A percentile compares a stretch with the other conserved stretches of the same genome.
Conservation (phyloP, 2,113 vertebrate genomes). For the Tragelaphus buxtoni region DNA sequence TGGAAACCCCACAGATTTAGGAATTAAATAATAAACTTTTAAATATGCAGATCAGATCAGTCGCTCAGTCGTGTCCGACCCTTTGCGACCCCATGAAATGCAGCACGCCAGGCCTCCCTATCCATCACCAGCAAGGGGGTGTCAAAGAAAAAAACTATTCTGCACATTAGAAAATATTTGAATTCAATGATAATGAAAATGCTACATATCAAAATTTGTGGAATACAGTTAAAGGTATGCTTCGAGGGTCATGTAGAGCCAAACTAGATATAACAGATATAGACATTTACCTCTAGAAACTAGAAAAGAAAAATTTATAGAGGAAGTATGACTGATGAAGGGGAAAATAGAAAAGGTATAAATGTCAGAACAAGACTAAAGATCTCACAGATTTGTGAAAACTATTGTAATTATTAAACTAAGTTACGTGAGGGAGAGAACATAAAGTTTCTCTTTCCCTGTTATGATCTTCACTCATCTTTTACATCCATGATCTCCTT, state of each 20-base stretch:
- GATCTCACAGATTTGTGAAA: background rate
- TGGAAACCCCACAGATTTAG: background rate
- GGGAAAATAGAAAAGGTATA: background rate
- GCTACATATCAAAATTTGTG: background rate
- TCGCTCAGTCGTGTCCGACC: too few species aligned
- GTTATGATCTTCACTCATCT: background rate
- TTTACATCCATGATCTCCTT: background rate
- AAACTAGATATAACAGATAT: background rate
- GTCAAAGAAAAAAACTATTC: background rate
- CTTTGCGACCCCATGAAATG: too few species aligned
- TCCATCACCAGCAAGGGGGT: background rate
- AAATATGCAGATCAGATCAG: background rate
- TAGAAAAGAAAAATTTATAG: background rate
- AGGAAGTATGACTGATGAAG: background rate
- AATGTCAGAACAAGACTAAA: background rate
- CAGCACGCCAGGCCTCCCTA: too few species aligned
- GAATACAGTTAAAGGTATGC: background rate
- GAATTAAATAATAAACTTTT: background rate
- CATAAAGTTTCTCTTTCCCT: background rate
- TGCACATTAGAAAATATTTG: background rate
- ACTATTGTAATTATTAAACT: background rate
- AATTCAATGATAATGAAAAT: background rate
- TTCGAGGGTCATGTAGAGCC: background rate
- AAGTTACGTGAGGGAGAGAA: background rate
- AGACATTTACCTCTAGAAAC: background rate